Base-by-base conservation (phyloP, 2,888 invertebrate genomes). In the Escarpia spicata region DNA sequence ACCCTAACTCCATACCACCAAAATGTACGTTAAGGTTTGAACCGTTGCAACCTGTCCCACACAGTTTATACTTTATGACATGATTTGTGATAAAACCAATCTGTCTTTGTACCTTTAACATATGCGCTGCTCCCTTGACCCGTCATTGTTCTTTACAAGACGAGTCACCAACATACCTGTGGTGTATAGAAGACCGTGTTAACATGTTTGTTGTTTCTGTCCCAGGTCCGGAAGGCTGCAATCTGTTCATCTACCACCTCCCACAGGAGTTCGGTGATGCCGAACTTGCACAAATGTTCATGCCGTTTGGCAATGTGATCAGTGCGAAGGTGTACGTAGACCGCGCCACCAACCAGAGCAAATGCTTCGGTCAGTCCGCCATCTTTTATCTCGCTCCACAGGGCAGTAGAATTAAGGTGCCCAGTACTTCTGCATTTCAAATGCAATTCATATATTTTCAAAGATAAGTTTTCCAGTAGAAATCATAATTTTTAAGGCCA, bases 321-420 rank as follows among this genome's bases (percentile, higher is more conserved):
- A 99, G 99, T 97, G 99, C 99, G 97, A 99, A 99, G 97, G 99
- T 99, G 95, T 99, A 99, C 97, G 99, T 99, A 97, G 99, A 99
- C 97, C 98, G 99, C 96, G 99, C 99, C 89, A 99, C 99, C 96
- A 99, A 99, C 97, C 99, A 99, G 97, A 99, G 99, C 98, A 99
- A 99, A 97, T 99, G 99, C 97, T 99, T 99, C 97, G 99, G 99
- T 99, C 97, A 97, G 98, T 95, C 90, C 26, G 19, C 75, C 75
- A 75, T 75, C 26, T 75, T 75, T 1, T 75, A 60, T 60, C 19
- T 26, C 19, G 60, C 4, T 75, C n/a, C 0, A 75, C 9, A 52
- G 8, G 52, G 9, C 75, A 75, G 75, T n/a, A 75, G 75, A 26
- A n/a, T 6, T 75, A 19, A 6, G 75, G 26, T 52, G 52, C 9